Evolutionary conservation across 2,113 vertebrate species (phyloP), one percentile per base, ranked within the genome.

Genomic region (Notarius quadriscutis): DNA sequence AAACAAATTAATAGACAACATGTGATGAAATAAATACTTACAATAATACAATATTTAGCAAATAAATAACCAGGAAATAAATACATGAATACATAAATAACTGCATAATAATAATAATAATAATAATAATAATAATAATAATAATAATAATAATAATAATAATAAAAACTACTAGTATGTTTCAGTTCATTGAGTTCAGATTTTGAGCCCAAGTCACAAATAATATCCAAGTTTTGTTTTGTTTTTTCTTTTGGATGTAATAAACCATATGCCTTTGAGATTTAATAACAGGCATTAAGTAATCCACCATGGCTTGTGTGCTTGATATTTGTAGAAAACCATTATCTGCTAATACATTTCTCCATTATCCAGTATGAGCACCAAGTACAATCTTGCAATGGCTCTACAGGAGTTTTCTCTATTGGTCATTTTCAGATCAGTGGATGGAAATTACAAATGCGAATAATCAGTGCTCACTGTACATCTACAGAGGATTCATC

Each of bases 291-390:
- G 91, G 93, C 92, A n/a, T 90, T 92, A 92, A 86, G 57, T 89
- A 84, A 92, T 91, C 89, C 92, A 94, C 92, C 93, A 90, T 93
- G 93, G 89, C 79, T 87, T 88, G 93, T 96, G 95, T 96, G 95
- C 95, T 96, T 96, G 93, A 95, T 92, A 94, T 94, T 93, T 94
- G 93, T 95, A 95, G 93, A 95, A 95, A 95, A 95, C 93, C 94
- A 93, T 89, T 91, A 95, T 93, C 81, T 57, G 93, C 91, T 93
- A 93, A 91, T 90, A 92, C 90, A 92, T 94, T 88, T 81, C 93
- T 95, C 92, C 92, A 91, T 92, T 92, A 92, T 93, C 55, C 85
- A 82, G 14, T 60, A 53, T 87, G 85, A 87, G 75, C 82, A 88
- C 79, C 86, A 83, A 88, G 83, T 4, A 84, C 79, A 83, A 67